A percentile compares a stretch with the other conserved stretches of the same genome.
Evolutionary conservation across 2,113 vertebrate genomes (phyloP).

Genomic region (Megaceryle torquata): DNA sequence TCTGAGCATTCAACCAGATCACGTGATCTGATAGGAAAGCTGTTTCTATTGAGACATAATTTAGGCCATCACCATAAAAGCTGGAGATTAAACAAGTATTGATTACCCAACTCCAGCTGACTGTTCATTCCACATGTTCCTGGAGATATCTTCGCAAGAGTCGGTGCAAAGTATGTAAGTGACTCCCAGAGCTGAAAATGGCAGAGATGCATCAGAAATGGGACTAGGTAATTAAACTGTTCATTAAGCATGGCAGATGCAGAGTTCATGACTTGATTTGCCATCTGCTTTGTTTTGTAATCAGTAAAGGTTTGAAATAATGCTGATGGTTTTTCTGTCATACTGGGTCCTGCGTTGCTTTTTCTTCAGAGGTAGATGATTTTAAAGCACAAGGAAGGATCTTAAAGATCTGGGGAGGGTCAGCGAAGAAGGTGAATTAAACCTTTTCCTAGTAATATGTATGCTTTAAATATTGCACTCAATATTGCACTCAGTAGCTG

Average conservation of each 20-base stretch:
- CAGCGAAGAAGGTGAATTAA: neutral
- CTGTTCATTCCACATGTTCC: slow-evolving; percentile 38
- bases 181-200: neutral
- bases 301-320: slow-evolving; percentile 10
- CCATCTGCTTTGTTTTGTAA: slow-evolving; percentile 30
- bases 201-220: slow-evolving; percentile 23
- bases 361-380: neutral
- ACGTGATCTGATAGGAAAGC: neutral
- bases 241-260: slow-evolving; percentile 44
- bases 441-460: neutral
- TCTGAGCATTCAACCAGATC: neutral
- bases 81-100: slow-evolving; percentile 40
- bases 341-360: neutral
- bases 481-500: neutral
- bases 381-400: neutral
- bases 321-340: neutral
- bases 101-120: slow-evolving; percentile 54
- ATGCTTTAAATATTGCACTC: neutral
- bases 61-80: slow-evolving; percentile 19
- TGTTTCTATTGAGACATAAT: neutral
- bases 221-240: slow-evolving; percentile 48
- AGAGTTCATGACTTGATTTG: slow-evolving; percentile 22
- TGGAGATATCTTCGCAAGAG: neutral
- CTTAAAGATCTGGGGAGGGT: neutral
- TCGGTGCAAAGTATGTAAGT: neutral